phyloP scores from a whole-genome alignment of 2,797 vertebrate genomes.

The Adrianichthys oophorus region DNA sequence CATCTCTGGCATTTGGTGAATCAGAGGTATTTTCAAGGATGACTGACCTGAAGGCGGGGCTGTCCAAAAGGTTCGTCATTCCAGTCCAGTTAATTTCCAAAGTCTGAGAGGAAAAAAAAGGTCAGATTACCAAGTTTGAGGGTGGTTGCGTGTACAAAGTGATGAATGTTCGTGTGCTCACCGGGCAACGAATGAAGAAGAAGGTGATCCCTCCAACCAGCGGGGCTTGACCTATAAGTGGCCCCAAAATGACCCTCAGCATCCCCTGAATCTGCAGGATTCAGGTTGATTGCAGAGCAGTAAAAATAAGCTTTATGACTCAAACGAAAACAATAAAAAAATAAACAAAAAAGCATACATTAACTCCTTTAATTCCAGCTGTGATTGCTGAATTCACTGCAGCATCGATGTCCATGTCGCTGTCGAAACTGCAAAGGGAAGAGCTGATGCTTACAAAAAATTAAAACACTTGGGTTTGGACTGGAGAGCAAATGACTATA shows the following conservation, averaged over 20 bases:
- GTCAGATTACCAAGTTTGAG: too few species aligned
- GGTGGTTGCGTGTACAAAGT: not conserved
- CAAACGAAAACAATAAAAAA: not conserved
- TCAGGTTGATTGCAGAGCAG: not conserved
- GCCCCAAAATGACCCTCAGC: constrained; percentile 88
- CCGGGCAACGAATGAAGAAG: constrained; percentile 92
- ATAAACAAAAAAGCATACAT: constrained; percentile 69
- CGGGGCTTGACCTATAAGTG: constrained; percentile 86
- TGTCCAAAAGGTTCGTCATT: constrained; percentile 90
- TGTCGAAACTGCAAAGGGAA: constrained; percentile 78
- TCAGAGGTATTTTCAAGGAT: not conserved
- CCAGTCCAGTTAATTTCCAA: constrained; percentile 94
- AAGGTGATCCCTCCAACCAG: constrained; percentile 93
- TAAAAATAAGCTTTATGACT: not conserved
- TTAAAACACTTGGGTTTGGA: constrained; percentile 3
- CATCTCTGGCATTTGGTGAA: not conserved
- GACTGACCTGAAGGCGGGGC: constrained; percentile 86
- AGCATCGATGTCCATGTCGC: constrained; percentile 90
- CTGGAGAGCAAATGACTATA: not conserved
- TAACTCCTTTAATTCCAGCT: constrained; percentile 88
- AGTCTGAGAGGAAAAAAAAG: constrained; percentile 52
- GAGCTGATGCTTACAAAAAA: not conserved
- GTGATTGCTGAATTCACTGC: constrained; percentile 84
- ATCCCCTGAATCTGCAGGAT: constrained; percentile 85
- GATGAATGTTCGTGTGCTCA: constrained; percentile 67